Base-by-base conservation (phyloP, 2,888 invertebrate genomes). In the Lithosia quadra region DNA sequence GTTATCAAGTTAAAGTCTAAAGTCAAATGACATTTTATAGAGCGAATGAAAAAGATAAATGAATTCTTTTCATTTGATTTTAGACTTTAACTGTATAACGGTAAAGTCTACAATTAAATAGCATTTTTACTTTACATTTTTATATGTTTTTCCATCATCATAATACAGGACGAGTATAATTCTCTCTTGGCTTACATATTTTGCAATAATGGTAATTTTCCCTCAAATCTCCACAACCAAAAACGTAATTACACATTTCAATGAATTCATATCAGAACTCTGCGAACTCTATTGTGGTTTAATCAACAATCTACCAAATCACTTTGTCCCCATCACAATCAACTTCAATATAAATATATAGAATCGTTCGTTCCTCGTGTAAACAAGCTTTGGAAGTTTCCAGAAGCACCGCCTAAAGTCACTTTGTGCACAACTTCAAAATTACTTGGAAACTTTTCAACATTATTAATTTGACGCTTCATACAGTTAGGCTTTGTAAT, bases 391-490 rank as follows among this genome's bases (percentile, higher is more conserved):
- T 43, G 57, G 10, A 68, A 76, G 67, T 68, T 71, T 60, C 60
- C 13, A 68, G 59, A 39, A 60, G 34, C 24, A 34, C n/a, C 67
- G 63, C 63, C 62, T 63, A 34, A 71, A 84, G 78, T 77, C 76
- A 81, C 76, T 84, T 79, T 73, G 75, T 65, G 56, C 65, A 68
- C 67, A 85, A 84, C 78, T 88, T 82, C 71, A 74, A 82, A 86
- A 85, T 89, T 86, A 82, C 84, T 86, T 79, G 68, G 59, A 68
- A 85, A 85, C 82, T 87, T 84, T 78, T 80, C 76, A 82, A 84
- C 83, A 82, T 85, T 86, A 87, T 86, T 86, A 88, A 86, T 85
- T 82, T 81, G 74, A 65, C 39, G 61, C 71, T 70, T 63, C 70
- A 69, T 71, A 76, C 64, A 66, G 71, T 61, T 39, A 34, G 61